Evolutionary conservation across 2,888 invertebrate genomes (phyloP).

Genomic region (Onchidella celtica): DNA sequence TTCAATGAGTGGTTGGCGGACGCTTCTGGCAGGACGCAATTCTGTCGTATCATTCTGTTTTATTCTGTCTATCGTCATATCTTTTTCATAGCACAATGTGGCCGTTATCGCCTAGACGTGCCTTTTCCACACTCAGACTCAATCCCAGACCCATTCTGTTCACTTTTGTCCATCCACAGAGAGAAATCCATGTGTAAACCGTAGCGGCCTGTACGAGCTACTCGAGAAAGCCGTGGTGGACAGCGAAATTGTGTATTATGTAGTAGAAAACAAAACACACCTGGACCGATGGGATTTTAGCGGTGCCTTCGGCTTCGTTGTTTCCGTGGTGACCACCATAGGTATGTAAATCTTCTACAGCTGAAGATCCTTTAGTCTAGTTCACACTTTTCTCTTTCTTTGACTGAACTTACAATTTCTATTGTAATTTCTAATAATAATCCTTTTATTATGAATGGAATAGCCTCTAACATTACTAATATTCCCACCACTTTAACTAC

Average conservation of each 20-base stretch:
- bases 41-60: no score
- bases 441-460: no score
- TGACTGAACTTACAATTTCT: no score
- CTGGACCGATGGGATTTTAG: constrained; percentile 71
- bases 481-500: no score
- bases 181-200: constrained; percentile 63
- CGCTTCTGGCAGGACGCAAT: background rate
- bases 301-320: constrained; percentile 73
- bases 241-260: constrained; percentile 62
- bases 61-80: background rate
- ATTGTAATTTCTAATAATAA: no score
- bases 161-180: constrained; percentile 54
- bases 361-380: no score
- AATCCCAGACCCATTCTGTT: background rate
- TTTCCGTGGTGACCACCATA: constrained; percentile 75
- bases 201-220: constrained; percentile 57
- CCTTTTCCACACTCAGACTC: no score
- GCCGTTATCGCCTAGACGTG: no score
- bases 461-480: no score
- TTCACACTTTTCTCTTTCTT: no score
- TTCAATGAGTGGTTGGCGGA: no score
- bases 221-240: constrained; percentile 62
- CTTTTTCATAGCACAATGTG: background rate
- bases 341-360: constrained; percentile 56
- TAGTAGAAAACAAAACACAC: constrained; percentile 61